Evolutionary conservation across 2,888 invertebrate species (phyloP).

Genomic region (Osmoderma eremita): DNA sequence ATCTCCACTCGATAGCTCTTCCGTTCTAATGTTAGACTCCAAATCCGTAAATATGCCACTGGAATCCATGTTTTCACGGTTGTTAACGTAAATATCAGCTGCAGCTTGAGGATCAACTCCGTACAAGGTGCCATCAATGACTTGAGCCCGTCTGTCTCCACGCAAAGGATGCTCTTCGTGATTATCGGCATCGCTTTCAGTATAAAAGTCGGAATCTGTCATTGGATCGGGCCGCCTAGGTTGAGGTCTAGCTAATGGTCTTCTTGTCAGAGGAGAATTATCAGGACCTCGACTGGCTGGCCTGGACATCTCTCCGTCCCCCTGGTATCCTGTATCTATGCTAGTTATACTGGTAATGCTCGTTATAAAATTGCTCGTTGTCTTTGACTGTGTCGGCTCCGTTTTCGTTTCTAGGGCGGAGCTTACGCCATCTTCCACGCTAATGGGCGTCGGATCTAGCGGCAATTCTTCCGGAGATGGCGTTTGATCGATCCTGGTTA

Average conservation of each 20-base stretch:
- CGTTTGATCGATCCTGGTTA: constrained; percentile 75
- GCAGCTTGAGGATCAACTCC: constrained; percentile 70
- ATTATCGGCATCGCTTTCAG: constrained; percentile 89
- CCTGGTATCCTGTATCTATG: constrained; percentile 93
- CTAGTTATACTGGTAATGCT: constrained; percentile 92
- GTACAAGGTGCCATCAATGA: constrained; percentile 90
- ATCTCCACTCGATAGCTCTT: constrained; percentile 55
- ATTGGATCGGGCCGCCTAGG: constrained; percentile 81
- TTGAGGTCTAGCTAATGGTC: constrained; percentile 66
- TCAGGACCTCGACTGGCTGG: constrained; percentile 86
- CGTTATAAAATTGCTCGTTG: constrained; percentile 82
- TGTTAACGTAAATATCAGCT: constrained; percentile 66
- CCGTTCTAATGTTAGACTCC: constrained; percentile 74
- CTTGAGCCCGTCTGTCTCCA: constrained; percentile 79
- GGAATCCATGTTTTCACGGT: constrained; percentile 86
- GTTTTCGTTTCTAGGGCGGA: constrained; percentile 56
- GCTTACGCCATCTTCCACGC: constrained; percentile 63
- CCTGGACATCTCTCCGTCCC: constrained; percentile 89
- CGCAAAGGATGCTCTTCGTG: constrained; percentile 78
- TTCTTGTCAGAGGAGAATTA: constrained; percentile 71
- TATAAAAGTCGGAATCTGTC: constrained; percentile 93
- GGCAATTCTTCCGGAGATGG: constrained; percentile 88
- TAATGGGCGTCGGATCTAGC: constrained; percentile 76
- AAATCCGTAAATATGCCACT: constrained; percentile 90
- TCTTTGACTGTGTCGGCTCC: constrained; percentile 65